Conservation (phyloP, 30 jellyfish, hydroid and myxozoan genomes). For the Aurelia sp. region DNA sequence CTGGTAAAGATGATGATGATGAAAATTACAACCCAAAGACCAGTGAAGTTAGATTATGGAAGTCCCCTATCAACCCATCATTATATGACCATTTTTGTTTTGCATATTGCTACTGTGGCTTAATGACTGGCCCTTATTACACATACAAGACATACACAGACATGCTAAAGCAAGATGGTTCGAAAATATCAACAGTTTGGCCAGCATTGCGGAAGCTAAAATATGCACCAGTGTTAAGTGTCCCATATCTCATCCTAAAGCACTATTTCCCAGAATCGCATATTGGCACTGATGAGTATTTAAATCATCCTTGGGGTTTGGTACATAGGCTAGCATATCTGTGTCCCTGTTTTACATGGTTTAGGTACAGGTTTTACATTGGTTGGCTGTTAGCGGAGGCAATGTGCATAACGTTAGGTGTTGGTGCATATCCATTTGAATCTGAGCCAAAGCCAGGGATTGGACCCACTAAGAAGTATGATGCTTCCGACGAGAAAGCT, state of each 20-base stretch:
- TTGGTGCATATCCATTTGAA: conserved; percentile 97
- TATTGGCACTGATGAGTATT: conserved; percentile 76
- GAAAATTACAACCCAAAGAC: conserved; percentile 6
- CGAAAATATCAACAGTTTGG: conserved; percentile 77
- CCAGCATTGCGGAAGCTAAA: conserved; percentile 87
- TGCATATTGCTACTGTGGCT: conserved; percentile 84
- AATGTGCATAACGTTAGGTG: conserved; percentile 88
- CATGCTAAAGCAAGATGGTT: conserved; percentile 90
- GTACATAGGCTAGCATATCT: conserved; percentile 56
- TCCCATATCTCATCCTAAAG: conserved; percentile 79
- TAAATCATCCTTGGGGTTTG: conserved; percentile 80
- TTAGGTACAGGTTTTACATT: conserved; percentile 84
- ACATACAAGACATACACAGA: conserved; percentile 76
- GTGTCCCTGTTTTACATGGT: conserved; percentile 90
- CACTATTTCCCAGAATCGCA: conserved; percentile 64
- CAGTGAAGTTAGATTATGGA: conserved; percentile 24
- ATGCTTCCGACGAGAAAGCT: conserved; percentile 9
- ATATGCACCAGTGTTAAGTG: conserved; percentile 38
- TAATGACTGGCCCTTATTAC: conserved; percentile 94
- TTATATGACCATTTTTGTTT: conserved; percentile 67
- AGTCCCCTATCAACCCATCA: conserved; percentile 29
- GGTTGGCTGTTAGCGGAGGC: conserved; percentile 97
- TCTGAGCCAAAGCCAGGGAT: conserved; percentile 84
- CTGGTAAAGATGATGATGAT: conserved; percentile 23
- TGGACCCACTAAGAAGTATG: conserved; percentile 86